These are phyloP conservation scores for Eupithecia abbreviata DNA, from an alignment of 2,888 invertebrate species.

Conservation along the genomic window DNA sequence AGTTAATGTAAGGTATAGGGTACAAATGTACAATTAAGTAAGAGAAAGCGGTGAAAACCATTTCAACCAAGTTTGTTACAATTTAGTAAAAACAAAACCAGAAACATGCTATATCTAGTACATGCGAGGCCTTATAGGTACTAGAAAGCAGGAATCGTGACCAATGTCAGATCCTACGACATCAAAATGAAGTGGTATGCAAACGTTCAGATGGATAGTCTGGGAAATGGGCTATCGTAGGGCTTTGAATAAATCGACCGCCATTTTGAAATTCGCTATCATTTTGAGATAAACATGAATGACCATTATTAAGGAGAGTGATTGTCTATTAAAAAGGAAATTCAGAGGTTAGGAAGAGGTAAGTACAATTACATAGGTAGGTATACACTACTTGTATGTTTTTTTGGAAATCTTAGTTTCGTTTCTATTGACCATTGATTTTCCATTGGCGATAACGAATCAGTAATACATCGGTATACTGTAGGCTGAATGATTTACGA, in stretches of 20 bases:
- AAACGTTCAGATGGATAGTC: slow-evolving; percentile 45
- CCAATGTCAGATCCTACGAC: slow-evolving; percentile 66
- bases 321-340: background rate
- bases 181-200: slow-evolving; percentile 58
- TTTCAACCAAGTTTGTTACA: slow-evolving; percentile 10
- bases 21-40: slow-evolving; percentile 3
- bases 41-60: slow-evolving; percentile 20
- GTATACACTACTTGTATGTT: background rate
- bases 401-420: slow-evolving; percentile 13
- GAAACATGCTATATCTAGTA: slow-evolving; percentile 24
- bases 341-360: background rate
- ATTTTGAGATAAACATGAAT: slow-evolving; percentile 11
- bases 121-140: slow-evolving; percentile 58
- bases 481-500: slow-evolving; percentile 30
- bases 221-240: slow-evolving; percentile 40
- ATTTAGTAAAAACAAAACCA: slow-evolving; percentile 23
- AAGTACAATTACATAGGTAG: no score
- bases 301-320: background rate
- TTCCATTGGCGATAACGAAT: slow-evolving; percentile 29
- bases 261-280: slow-evolving; percentile 26
- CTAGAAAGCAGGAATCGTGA: slow-evolving; percentile 76
- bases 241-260: slow-evolving; percentile 28
- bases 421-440: slow-evolving; percentile 11
- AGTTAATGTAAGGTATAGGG: background rate
- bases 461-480: slow-evolving; percentile 21